Evolutionary conservation across 2,113 vertebrate genomes (phyloP).

Genomic region (Bombycilla garrulus): DNA sequence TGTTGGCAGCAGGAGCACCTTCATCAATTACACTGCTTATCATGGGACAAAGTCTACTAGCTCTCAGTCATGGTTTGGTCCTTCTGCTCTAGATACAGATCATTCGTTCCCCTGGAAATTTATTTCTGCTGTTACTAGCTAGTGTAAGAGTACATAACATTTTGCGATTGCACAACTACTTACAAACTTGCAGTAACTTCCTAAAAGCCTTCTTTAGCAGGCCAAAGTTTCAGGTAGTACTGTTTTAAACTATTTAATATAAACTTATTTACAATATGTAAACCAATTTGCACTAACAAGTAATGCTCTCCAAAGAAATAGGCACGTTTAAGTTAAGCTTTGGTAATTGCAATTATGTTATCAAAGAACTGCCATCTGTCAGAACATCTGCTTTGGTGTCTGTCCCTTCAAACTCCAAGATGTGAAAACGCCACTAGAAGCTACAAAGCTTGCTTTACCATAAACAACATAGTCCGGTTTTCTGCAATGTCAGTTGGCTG

Average conservation of each 20-base stretch:
- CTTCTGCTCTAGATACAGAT: neutral
- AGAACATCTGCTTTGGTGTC: neutral
- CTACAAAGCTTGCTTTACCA: constrained; percentile 74
- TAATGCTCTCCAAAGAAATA: neutral
- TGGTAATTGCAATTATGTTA: neutral
- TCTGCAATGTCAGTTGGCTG: constrained; percentile 92
- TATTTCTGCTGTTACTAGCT: neutral
- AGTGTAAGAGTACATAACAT: neutral
- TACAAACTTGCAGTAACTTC: neutral
- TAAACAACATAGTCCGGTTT: constrained; percentile 98
- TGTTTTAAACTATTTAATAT: neutral
- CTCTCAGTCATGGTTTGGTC: neutral
- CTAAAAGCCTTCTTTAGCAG: neutral
- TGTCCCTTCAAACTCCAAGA: neutral
- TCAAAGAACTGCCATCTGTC: neutral
- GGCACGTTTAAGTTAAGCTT: neutral
- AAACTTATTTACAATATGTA: neutral
- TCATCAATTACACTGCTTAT: neutral
- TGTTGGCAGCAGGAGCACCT: neutral
- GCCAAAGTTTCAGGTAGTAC: neutral
- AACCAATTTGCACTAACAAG: neutral
- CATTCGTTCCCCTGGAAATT: neutral
- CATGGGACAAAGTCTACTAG: neutral
- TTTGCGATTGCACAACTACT: neutral
- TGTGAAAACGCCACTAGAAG: neutral